Evolutionary conservation across 2,888 invertebrate species (phyloP).

Genomic region (Syrista parreyssii): DNA sequence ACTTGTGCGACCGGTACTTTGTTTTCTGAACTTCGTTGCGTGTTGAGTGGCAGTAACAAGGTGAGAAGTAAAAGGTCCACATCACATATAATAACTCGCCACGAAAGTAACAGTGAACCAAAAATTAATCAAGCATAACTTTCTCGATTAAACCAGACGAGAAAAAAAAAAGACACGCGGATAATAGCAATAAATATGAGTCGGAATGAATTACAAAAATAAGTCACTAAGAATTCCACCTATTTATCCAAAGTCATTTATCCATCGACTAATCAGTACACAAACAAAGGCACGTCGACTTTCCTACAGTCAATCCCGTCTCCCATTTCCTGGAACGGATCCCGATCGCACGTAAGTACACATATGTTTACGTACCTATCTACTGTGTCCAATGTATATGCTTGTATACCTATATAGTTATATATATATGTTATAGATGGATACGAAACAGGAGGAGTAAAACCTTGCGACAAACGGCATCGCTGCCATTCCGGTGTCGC

Average conservation of each 20-base stretch:
- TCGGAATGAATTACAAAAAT: no score
- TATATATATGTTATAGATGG: not conserved
- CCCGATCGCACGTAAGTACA: not conserved
- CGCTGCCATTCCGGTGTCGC: not conserved
- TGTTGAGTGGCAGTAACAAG: not conserved
- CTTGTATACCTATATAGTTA: no score
- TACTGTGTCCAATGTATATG: no score
- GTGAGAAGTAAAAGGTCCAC: not conserved
- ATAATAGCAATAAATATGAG: no score
- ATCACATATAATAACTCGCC: not conserved
- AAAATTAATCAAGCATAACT: not conserved
- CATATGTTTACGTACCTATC: not conserved
- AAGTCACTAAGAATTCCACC: no score
- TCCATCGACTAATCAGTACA: not conserved
- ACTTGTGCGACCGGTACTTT: not conserved
- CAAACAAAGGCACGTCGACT: not conserved
- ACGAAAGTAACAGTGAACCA: not conserved
- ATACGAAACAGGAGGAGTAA: not conserved
- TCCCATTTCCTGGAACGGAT: not conserved
- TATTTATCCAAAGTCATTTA: no score
- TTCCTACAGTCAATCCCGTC: not conserved
- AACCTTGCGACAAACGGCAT: not conserved
- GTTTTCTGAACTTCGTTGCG: not conserved
- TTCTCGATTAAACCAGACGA: not conserved
- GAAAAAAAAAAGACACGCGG: not conserved